These are phyloP conservation scores for Ceratotherium simum DNA, from an alignment of 2,113 vertebrate species.

Conservation along the genomic window DNA sequence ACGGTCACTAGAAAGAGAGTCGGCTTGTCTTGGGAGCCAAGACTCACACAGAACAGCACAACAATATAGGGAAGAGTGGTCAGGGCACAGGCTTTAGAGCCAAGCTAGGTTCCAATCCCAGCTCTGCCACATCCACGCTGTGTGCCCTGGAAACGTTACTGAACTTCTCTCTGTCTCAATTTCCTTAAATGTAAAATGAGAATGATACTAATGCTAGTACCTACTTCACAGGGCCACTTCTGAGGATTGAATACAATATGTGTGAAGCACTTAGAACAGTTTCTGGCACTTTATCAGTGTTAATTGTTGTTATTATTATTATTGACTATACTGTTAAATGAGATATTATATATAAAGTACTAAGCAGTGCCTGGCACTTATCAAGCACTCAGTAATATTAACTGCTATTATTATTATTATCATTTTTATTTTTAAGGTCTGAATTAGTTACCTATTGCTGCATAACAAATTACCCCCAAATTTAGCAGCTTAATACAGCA, in stretches of 20 bases:
- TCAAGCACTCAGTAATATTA: neutral
- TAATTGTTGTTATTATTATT: neutral
- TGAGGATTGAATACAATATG: accelerated
- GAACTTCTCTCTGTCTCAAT: neutral
- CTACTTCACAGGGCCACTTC: neutral
- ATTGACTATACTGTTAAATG: neutral
- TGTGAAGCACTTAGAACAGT: neutral
- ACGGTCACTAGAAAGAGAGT: neutral
- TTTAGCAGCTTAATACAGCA: neutral
- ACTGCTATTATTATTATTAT: neutral
- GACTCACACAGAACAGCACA: neutral
- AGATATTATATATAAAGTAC: neutral
- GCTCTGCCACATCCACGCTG: neutral
- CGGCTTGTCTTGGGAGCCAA: neutral
- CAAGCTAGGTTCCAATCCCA: neutral
- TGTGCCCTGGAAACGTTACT: neutral
- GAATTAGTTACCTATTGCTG: neutral
- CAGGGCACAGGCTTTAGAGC: neutral
- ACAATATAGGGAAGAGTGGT: accelerated
- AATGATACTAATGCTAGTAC: no score
- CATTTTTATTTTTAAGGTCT: neutral
- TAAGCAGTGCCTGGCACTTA: neutral
- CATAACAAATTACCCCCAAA: neutral
- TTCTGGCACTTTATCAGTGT: neutral
- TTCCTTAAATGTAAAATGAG: neutral